These are phyloP conservation scores for Bryconaethiops microstoma DNA, from an alignment of 2,797 vertebrate genomes.

Conservation along the genomic window DNA sequence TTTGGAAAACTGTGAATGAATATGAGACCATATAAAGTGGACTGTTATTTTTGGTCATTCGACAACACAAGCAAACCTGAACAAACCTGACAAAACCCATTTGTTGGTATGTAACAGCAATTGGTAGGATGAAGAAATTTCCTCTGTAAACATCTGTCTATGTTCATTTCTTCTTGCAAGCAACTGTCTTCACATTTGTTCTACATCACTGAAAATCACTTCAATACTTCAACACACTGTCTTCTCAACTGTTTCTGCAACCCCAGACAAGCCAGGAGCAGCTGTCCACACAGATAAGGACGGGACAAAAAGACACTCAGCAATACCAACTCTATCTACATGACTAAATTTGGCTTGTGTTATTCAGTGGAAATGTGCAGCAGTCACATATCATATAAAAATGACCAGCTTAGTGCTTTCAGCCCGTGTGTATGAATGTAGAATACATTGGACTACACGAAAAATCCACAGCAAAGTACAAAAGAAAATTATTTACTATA, in stretches of 20 bases:
- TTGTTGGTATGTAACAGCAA: not conserved
- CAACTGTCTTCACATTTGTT: constrained; percentile 9
- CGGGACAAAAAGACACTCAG: not conserved
- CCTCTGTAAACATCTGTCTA: not conserved
- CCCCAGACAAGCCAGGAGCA: constrained; percentile 12
- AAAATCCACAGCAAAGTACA: too few relatives aligned
- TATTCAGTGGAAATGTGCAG: not conserved
- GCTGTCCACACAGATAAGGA: constrained; percentile 27
- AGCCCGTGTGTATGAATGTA: not conserved
- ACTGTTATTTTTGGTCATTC: too few relatives aligned
- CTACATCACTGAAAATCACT: constrained; percentile 9
- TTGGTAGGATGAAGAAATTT: not conserved
- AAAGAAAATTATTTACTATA: too few relatives aligned
- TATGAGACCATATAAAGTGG: not conserved
- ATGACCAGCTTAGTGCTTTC: too few relatives aligned
- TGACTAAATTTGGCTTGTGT: constrained; percentile 17
- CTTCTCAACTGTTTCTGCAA: not conserved
- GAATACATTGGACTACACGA: not conserved
- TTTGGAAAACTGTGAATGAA: not conserved
- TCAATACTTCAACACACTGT: not conserved
- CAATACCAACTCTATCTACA: constrained; percentile 14
- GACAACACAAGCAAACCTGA: too few relatives aligned
- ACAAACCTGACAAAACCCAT: not conserved
- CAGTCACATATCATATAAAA: not conserved
- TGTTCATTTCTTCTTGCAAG: not conserved